Conservation (phyloP, 2,797 vertebrate species). For the Hylomyscus alleni region DNA sequence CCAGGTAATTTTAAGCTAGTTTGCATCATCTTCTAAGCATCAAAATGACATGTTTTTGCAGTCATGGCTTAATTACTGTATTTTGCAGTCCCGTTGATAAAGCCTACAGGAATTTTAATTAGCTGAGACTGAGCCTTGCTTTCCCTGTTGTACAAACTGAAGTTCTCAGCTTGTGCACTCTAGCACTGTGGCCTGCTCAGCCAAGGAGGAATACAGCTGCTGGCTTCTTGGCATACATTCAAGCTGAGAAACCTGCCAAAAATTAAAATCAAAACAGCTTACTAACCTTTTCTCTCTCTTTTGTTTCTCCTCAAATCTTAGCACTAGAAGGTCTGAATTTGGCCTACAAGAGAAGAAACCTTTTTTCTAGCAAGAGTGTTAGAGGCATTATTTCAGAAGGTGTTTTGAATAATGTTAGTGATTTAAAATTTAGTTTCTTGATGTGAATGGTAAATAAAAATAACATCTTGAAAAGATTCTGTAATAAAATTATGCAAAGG, state of each 20-base stretch:
- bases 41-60: slow-evolving; percentile 84
- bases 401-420: background rate
- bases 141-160: slow-evolving; percentile 78
- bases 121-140: slow-evolving; percentile 83
- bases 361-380: background rate
- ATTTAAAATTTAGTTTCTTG: slow-evolving; percentile 25
- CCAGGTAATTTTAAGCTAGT: slow-evolving; percentile 79
- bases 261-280: slow-evolving; percentile 78
- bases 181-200: slow-evolving; percentile 78
- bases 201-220: slow-evolving; percentile 82
- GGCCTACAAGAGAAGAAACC: slow-evolving; percentile 15
- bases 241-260: slow-evolving; percentile 72
- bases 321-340: background rate
- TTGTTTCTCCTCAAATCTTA: slow-evolving; percentile 50
- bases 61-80: slow-evolving; percentile 84
- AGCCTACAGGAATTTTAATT: slow-evolving; percentile 87
- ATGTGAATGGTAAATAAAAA: slow-evolving; percentile 23
- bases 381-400: background rate
- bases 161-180: slow-evolving; percentile 81
- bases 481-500: slow-evolving; percentile 10
- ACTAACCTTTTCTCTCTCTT: slow-evolving; percentile 46
- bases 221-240: slow-evolving; percentile 73
- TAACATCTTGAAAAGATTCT: background rate
- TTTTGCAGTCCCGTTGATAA: slow-evolving; percentile 87
- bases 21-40: slow-evolving; percentile 78